Base-by-base conservation (phyloP, 2,797 vertebrate genomes). In the Brachymystax lenok region DNA sequence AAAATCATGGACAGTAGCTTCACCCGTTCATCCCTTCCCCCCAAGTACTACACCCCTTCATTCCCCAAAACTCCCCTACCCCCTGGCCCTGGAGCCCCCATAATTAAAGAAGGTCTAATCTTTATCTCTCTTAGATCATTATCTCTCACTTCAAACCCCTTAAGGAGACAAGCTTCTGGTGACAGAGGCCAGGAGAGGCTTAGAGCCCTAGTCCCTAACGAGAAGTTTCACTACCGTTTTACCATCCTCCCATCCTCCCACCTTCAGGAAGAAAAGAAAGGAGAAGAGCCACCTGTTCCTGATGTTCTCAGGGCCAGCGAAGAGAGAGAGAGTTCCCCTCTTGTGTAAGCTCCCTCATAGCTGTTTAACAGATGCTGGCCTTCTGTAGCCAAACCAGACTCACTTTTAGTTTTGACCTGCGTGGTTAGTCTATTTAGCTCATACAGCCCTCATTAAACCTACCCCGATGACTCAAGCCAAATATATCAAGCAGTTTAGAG, bases 341-440 rank as follows among this genome's bases (percentile, higher is more conserved):
- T 82, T 82, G 83, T 86, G 84, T 87, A 73, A 30, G 75, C 88
- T 21, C 13, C n/a, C 56, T 80, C 69, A 27, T 90, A 92, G 86
- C 89, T 90, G 87, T 93, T 90, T 84, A 92, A 86, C 92, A 94
- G 94, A 94, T 93, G 93, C 88, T 76, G 78, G 84, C 75, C 74
- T 4, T 8, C 82, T 71, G 74, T 0, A 80, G 92, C 93, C 92
- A 94, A 93, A 93, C 92, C 92, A 91, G 90, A 85, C 77, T 90
- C 85, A 86, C 86, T 91, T 92, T 92, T 91, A 91, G 86, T 88
- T 88, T 92, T 90, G 90, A 93, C 90, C 93, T 92, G 90, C 91
- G 88, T 90, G 91, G 91, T 91, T 80, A 89, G 87, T 86, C 88
- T 87, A 86, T 92, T 93, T 89, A 91, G 84, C 88, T 88, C 88